Base-by-base conservation (phyloP, 2,797 vertebrate species). In the Parambassis ranga region DNA sequence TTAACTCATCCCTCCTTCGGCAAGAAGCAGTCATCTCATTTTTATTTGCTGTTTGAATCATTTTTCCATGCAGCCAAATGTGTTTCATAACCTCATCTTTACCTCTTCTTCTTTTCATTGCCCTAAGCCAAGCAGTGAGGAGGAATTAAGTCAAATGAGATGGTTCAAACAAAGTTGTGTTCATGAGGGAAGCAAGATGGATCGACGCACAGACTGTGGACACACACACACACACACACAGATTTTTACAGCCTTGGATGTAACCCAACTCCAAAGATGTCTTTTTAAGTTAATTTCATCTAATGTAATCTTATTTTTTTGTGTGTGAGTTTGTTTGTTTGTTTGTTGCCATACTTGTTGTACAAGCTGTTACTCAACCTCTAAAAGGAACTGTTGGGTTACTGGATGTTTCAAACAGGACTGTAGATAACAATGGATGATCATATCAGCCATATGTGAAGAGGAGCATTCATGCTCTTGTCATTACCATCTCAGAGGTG, bases 131-230 rank as follows among this genome's bases (percentile, higher is more conserved):
- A 72, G 30, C 41, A 13, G 26, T 7, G 37, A 23, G 70, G 75
- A n/a, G n/a, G n/a, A n/a, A 83, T 87, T 80, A 73, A 73, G 61
- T 65, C 27, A 43, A 62, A 72, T 15, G 23, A 66, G 36, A 57
- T 20, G 58, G 22, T 48, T 48, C 9, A 50, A 60, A 62, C 62
- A 58, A 75, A 61, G 35, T 35, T 2, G 26, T 28, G 24, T 58
- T 65, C 56, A 43, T 4, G 5, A 42, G 24, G 8, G 16, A n/a
- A 7, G n/a, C 20, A 32, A 32, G 35, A 51, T 7, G 10, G 46
- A 60, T 10, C 11, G 3, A 57, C 10, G n/a, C 5, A 20, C 20
- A 14, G 1, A 14, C 19, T 31, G n/a, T 4, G 1, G 24, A 35
- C 18, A 24, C 6, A 39, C 6, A 26, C 24, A 39, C 14, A 46